Conservation (phyloP, 2,888 invertebrate genomes). For the Gisinianus flammeolus region DNA sequence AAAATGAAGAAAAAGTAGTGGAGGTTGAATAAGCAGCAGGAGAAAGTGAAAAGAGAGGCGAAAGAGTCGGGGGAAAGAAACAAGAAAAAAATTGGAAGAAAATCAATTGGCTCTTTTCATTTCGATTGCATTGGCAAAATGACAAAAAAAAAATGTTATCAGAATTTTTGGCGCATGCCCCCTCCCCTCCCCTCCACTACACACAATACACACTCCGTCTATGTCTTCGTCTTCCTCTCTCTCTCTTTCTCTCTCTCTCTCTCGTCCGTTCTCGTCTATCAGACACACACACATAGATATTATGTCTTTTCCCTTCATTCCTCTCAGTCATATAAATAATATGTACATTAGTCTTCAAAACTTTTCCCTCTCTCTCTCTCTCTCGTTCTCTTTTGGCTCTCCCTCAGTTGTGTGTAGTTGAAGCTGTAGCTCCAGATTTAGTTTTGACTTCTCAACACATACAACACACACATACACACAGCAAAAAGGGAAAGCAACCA, state of each 20-base stretch:
- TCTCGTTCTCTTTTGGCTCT: not conserved
- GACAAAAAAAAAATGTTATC: constrained; percentile 56
- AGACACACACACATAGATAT: constrained; percentile 3
- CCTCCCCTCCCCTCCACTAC: constrained; percentile 2
- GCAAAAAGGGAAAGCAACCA: too few relatives aligned
- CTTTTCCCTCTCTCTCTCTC: constrained; percentile 3
- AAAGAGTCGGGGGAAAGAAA: constrained; percentile 36
- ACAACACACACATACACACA: too few relatives aligned
- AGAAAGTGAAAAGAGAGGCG: constrained; percentile 18
- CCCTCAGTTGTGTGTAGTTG: constrained; percentile 12
- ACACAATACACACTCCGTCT: not conserved
- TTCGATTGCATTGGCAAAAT: constrained; percentile 55
- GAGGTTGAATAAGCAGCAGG: constrained; percentile 32
- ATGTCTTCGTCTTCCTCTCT: constrained; percentile 8
- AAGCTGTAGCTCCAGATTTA: too few relatives aligned
- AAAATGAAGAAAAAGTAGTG: constrained; percentile 29
- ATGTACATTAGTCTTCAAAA: constrained; percentile 31
- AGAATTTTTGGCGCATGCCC: constrained; percentile 53
- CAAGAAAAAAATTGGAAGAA: constrained; percentile 50
- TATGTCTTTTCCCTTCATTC: constrained; percentile 7
- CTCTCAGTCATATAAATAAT: constrained; percentile 24
- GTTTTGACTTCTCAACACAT: not conserved
- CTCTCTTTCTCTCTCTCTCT: constrained; percentile 7
- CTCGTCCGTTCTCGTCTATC: constrained; percentile 8
- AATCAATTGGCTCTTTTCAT: constrained; percentile 56